Evolutionary conservation across 2,113 vertebrate genomes (phyloP).

Genomic region (Erinaceus europaeus): DNA sequence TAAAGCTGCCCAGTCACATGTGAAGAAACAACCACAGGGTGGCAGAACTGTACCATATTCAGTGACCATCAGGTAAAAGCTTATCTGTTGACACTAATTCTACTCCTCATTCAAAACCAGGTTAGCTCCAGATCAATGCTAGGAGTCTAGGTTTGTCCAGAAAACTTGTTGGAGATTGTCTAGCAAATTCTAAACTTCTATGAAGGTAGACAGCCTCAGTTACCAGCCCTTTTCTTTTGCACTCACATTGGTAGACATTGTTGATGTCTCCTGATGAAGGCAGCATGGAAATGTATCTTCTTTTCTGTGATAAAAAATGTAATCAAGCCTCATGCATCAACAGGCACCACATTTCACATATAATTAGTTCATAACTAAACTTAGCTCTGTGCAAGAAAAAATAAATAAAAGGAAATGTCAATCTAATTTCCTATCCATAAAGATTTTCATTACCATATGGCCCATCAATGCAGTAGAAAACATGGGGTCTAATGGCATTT

Average conservation of each 20-base stretch:
- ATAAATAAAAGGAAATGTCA: conserved; percentile 73
- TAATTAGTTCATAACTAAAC: conserved; percentile 73
- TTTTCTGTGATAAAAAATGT: conserved; percentile 65
- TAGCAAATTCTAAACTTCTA: not conserved
- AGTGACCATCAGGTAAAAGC: not conserved
- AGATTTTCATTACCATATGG: conserved; percentile 63
- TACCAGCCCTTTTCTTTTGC: not conserved
- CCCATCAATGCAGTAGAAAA: conserved; percentile 55
- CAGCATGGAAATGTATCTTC: conserved; percentile 47
- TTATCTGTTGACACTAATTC: not conserved
- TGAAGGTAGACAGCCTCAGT: not conserved
- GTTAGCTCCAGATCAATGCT: not conserved
- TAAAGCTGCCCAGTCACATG: conserved; percentile 29
- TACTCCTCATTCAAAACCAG: not conserved
- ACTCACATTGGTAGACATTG: not conserved
- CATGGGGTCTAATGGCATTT: conserved; percentile 39
- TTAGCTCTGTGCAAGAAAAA: conserved; percentile 57
- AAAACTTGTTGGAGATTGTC: not conserved
- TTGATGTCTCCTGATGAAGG: not conserved
- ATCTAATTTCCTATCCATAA: conserved; percentile 62
- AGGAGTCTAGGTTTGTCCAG: not conserved
- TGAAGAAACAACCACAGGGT: conserved; percentile 41
- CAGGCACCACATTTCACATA: conserved; percentile 62
- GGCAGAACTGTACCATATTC: conserved; percentile 15
- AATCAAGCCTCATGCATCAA: conserved; percentile 60